Conservation (phyloP, 2,888 invertebrate species). For the Metellina segmentata region DNA sequence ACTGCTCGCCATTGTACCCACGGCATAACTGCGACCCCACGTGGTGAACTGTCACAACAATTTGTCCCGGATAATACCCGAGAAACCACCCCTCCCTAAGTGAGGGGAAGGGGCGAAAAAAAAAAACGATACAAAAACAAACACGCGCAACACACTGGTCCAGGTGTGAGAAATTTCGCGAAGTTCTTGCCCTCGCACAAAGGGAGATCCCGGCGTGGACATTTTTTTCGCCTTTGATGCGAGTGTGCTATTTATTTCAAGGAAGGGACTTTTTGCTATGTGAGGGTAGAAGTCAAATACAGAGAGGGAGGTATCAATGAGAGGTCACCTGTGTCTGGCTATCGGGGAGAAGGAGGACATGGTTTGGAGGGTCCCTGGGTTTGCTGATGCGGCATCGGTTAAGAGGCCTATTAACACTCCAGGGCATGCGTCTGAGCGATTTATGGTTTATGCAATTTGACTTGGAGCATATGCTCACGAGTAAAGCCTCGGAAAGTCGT, state of each 20-base stretch:
- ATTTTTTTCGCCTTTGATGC: constrained; percentile 2
- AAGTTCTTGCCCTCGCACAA: constrained; percentile 41
- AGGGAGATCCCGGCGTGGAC: background rate
- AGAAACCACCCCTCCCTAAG: constrained; percentile 67
- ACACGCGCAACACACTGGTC: constrained; percentile 46
- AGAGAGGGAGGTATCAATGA: constrained; percentile 32
- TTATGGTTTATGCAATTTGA: background rate
- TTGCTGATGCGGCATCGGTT: background rate
- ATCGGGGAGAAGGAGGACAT: constrained; percentile 34
- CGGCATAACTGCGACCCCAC: constrained; percentile 68
- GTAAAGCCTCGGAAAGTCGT: no score
- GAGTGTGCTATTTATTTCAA: constrained; percentile 49
- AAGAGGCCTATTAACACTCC: background rate
- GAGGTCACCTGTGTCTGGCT: constrained; percentile 58
- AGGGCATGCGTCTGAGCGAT: background rate
- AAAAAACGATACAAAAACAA: constrained; percentile 70
- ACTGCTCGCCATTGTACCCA: constrained; percentile 31
- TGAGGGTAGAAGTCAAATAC: constrained; percentile 64
- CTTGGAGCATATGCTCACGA: background rate
- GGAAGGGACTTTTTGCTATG: constrained; percentile 1
- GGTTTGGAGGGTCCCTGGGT: constrained; percentile 6
- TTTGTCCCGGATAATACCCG: constrained; percentile 74
- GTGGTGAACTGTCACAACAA: constrained; percentile 76
- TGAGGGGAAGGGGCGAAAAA: background rate
- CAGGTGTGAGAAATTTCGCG: constrained; percentile 73